phyloP scores from a whole-genome alignment of 2,113 vertebrate genomes.

The Labeo rohita region DNA sequence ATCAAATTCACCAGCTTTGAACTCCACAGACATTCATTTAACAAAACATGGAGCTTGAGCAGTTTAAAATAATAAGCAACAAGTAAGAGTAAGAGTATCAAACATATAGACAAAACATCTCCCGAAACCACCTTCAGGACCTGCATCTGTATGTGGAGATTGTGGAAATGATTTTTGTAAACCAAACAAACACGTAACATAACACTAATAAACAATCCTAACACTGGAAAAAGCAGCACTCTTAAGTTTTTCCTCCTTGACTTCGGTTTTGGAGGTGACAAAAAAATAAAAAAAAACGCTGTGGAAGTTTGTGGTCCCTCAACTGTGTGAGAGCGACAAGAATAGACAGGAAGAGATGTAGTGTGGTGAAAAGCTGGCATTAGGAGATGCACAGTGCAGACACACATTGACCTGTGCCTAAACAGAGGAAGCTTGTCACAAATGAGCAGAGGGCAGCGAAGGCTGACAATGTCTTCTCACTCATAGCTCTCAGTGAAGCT shows the following conservation, averaged over 20 bases:
- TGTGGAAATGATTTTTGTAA: slow-evolving; percentile 10
- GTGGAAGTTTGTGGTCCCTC: slow-evolving; percentile 36
- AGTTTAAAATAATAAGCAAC: slow-evolving; percentile 8
- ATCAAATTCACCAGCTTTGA: background rate
- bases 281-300: background rate
- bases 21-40: slow-evolving; percentile 2
- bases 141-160: background rate
- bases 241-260: background rate
- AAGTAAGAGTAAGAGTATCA: slow-evolving; percentile 17
- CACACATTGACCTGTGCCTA: slow-evolving; percentile 18
- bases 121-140: background rate
- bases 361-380: slow-evolving; percentile 46
- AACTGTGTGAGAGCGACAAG: slow-evolving; percentile 24
- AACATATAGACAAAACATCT: background rate
- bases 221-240: background rate
- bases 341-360: slow-evolving; percentile 30
- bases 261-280: background rate
- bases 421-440: slow-evolving; percentile 41
- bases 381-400: slow-evolving; percentile 38
- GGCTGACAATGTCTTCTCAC: slow-evolving; percentile 62
- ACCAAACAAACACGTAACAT: background rate
- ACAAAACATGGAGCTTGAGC: slow-evolving; percentile 13
- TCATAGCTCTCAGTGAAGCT: slow-evolving; percentile 63
- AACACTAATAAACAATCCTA: background rate
- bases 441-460: background rate